Evolutionary conservation across 1,140 invertebrate species (phyloP), one percentile per base, ranked within the genome.

Genomic region (Asbolus verrucosus): DNA sequence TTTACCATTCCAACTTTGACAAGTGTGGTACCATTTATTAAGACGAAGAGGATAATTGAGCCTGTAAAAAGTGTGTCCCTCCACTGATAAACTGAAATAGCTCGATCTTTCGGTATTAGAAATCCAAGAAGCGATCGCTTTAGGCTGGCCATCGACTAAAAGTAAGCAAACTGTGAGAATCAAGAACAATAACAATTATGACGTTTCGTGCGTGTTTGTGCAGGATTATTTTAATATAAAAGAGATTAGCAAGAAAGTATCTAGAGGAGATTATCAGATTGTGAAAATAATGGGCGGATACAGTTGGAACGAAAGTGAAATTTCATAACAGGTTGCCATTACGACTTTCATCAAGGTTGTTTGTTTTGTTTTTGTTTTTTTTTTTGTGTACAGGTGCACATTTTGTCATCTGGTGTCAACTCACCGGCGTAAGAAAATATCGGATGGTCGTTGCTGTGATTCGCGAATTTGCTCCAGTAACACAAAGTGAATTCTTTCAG

Each of bases 21-120:
- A 94, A 8, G 90, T 88, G 80, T 94, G 92, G 82, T 93, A 93
- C 92, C 92, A 94, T 79, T 89, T 87, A 81, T 92, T 90, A 72
- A 92, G 82, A 74, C 90, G 87, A 50, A 93, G 77, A 9, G 92
- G 92, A 82, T 94, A 94, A 80, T 93, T 94, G 24, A 94, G 83
- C 74, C 92, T 86, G 82, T 90, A 94, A 78, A 93, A 86, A 68
- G 90, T 93, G 75, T 94, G 91, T 13, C 92, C 91, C 77, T 90
- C 88, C 8, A 94, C 86, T 33, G 90, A 87, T 82, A 94, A 82
- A 81, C 90, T 92, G 83, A 90, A 91, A 81, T 92, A 94, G 77
- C 91, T 93, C 38, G 90, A 90, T 65, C 91, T 86, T 30, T 88
- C 86, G 0, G 90, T 89, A 81, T 93, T 93, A 0, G 91, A 88